Evolutionary conservation across 2,113 vertebrate genomes (phyloP).

Genomic region (Rostratula benghalensis): DNA sequence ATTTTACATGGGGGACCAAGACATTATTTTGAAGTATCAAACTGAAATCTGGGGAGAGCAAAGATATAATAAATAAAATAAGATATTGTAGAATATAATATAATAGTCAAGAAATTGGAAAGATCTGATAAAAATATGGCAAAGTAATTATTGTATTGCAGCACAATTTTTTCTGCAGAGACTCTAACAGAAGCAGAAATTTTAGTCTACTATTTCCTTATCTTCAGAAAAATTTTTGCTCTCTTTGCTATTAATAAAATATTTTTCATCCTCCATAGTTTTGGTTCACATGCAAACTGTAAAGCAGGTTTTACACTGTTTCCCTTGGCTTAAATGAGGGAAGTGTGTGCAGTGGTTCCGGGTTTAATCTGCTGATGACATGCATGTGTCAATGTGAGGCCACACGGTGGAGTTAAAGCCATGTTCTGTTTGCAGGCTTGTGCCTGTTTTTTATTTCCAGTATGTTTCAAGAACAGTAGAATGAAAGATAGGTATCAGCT

Average conservation of each 20-base stretch:
- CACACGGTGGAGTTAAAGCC: constrained; percentile 38
- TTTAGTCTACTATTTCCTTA: neutral
- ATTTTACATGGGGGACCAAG: neutral
- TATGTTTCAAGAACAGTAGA: neutral
- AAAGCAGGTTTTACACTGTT: neutral
- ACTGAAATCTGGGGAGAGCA: accelerated
- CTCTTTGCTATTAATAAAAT: neutral
- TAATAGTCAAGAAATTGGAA: neutral
- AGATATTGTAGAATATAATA: neutral
- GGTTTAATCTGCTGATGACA: neutral
- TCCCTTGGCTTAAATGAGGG: neutral
- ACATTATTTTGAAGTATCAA: neutral
- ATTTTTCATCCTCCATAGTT: accelerated
- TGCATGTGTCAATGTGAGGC: neutral
- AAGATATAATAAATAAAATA: neutral
- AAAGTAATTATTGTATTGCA: neutral
- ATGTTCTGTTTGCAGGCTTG: neutral
- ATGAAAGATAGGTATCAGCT: neutral
- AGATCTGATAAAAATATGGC: neutral
- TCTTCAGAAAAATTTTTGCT: neutral
- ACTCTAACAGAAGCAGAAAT: neutral
- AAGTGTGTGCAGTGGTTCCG: neutral
- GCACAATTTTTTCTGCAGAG: neutral
- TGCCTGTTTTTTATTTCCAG: neutral
- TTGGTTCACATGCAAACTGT: neutral